Conservation (phyloP, 2,888 invertebrate species). For the Pristionchus fissidentatus region DNA sequence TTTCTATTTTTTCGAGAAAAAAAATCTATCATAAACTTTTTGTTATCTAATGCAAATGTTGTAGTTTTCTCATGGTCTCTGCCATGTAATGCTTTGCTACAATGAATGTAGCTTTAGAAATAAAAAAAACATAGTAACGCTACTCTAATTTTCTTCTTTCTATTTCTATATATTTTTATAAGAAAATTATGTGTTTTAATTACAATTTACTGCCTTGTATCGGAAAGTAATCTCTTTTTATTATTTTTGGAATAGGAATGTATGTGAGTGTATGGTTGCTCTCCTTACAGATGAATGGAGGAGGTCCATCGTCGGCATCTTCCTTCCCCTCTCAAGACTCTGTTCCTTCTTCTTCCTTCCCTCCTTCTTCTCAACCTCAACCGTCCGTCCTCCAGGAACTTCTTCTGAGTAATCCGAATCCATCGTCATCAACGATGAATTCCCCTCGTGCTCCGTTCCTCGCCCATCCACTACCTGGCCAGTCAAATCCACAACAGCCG, state of each 20-base stretch:
- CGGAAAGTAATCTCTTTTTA: too few relatives aligned
- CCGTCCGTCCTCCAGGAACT: slow-evolving; percentile 65
- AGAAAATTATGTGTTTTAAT: neutral
- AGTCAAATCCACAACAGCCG: slow-evolving; percentile 49
- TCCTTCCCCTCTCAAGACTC: neutral
- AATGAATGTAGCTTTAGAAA: too few relatives aligned
- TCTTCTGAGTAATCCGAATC: slow-evolving; percentile 63
- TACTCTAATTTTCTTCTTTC: neutral
- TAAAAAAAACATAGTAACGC: neutral
- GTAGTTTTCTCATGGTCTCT: too few relatives aligned
- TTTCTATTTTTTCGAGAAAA: neutral
- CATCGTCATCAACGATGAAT: slow-evolving; percentile 51
- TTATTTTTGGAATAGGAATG: neutral
- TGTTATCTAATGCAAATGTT: too few relatives aligned
- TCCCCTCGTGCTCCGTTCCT: slow-evolving; percentile 55
- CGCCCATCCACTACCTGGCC: slow-evolving; percentile 41
- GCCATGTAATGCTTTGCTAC: too few relatives aligned
- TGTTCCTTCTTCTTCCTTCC: neutral
- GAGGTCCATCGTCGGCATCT: neutral
- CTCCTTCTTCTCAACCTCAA: slow-evolving; percentile 28
- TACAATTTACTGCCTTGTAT: too few relatives aligned
- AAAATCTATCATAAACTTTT: too few relatives aligned
- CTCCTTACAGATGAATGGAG: neutral
- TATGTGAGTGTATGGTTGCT: neutral
- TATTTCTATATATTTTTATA: neutral